Conservation (phyloP, 2,888 invertebrate genomes). For the Copidosoma aretas region DNA sequence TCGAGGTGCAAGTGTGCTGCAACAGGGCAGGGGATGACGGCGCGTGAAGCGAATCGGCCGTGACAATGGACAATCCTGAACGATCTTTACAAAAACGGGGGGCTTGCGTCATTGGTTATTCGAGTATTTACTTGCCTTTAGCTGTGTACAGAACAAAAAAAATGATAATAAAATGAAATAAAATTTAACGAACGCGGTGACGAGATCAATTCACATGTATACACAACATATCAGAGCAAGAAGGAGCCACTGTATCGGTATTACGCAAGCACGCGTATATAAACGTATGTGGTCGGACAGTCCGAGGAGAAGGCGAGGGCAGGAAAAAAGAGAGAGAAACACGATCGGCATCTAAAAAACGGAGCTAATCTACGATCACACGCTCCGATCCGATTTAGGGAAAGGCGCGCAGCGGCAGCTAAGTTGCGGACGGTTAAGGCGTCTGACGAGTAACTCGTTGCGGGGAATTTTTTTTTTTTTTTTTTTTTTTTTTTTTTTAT, state of each 20-base stretch:
- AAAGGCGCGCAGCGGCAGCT: background rate
- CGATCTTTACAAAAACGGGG: too few species aligned
- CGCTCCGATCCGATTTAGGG: background rate
- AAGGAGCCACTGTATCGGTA: background rate
- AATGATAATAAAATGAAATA: too few species aligned
- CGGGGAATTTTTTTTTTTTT: too few species aligned
- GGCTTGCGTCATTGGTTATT: too few species aligned
- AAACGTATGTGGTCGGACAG: background rate
- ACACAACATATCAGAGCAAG: too few species aligned
- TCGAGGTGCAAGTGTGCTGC: background rate
- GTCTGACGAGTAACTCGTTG: too few species aligned
- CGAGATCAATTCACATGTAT: too few species aligned
- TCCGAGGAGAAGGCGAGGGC: background rate
- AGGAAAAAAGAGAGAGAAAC: background rate
- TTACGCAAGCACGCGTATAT: background rate
- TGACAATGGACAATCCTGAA: conserved; percentile 3
- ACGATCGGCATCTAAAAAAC: background rate
- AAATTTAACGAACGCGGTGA: too few species aligned
- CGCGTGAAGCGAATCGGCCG: background rate
- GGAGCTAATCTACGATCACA: background rate
- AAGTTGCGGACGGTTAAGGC: background rate
- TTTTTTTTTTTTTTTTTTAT: too few species aligned
- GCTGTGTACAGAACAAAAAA: too few species aligned
- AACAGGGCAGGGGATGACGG: too few species aligned
- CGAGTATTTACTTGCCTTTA: too few species aligned